phyloP scores from a whole-genome alignment of 1,140 invertebrate genomes.

The Cyrtorhinus lividipennis region DNA sequence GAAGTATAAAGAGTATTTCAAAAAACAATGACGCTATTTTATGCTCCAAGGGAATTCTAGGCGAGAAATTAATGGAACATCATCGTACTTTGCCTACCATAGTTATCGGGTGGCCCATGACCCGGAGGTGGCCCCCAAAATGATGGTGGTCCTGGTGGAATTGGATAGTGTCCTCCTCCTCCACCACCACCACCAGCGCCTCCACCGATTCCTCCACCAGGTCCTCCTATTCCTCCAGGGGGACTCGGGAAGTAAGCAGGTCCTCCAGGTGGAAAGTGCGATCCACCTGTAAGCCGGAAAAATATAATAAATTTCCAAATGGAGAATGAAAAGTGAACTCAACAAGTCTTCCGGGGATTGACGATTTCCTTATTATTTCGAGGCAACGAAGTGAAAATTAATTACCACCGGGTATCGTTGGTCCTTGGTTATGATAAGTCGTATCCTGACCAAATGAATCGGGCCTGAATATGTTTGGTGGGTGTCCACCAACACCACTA shows the following conservation, averaged over 20 bases:
- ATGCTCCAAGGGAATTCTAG: too few relatives aligned
- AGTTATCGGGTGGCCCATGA: conserved; percentile 10
- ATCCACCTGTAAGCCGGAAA: conserved; percentile 7
- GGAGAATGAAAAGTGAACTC: too few relatives aligned
- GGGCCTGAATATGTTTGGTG: conserved; percentile 27
- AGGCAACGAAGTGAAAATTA: too few relatives aligned
- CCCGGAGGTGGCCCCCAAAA: conserved; percentile 7
- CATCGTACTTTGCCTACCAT: conserved; percentile 10
- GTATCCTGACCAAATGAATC: conserved; percentile 40
- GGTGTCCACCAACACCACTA: conserved; percentile 12
- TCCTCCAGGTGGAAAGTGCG: not conserved
- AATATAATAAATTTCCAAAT: too few relatives aligned
- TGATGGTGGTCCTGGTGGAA: conserved; percentile 8
- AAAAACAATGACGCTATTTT: too few relatives aligned
- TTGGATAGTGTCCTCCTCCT: conserved; percentile 26
- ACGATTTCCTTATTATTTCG: too few relatives aligned
- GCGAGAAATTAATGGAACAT: not conserved
- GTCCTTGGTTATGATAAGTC: conserved; percentile 31
- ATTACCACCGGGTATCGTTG: conserved; percentile 28
- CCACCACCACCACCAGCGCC: conserved; percentile 30
- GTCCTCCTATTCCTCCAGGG: conserved; percentile 23
- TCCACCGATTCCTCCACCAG: conserved; percentile 29
- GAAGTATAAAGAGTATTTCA: not conserved
- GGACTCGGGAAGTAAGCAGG: conserved; percentile 13
- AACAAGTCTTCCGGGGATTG: too few relatives aligned